phyloP scores from a whole-genome alignment of 2,113 vertebrate genomes.

The Mus spicilegus region DNA sequence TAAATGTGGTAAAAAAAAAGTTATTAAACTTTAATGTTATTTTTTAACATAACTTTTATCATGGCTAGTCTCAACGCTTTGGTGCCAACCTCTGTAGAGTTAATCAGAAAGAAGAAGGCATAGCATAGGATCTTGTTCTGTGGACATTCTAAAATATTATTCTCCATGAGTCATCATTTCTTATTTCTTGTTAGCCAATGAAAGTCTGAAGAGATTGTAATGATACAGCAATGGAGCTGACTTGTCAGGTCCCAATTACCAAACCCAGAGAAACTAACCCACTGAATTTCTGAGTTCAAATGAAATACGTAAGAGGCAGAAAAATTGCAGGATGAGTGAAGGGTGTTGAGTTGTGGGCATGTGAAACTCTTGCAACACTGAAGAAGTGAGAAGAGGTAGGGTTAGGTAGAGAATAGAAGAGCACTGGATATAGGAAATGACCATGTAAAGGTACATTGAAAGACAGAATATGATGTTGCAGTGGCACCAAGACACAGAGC shows the following conservation, averaged over 20 bases:
- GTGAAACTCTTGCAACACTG: background rate
- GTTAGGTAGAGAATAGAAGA: background rate
- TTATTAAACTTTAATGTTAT: background rate
- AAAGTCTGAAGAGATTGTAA: background rate
- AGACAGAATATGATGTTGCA: background rate
- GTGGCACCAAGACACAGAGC: background rate
- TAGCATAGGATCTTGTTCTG: background rate
- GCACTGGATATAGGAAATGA: background rate
- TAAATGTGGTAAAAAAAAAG: no score
- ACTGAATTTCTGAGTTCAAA: constrained; percentile 7
- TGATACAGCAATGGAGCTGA: background rate
- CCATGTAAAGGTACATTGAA: background rate
- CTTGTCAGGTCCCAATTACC: background rate
- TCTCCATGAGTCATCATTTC: background rate
- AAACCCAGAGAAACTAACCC: background rate
- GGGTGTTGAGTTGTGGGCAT: background rate
- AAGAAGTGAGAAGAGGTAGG: background rate
- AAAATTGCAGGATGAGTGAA: background rate
- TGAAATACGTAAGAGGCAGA: background rate
- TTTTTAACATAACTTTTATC: background rate
- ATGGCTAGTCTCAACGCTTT: background rate
- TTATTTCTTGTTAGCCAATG: constrained; percentile 34
- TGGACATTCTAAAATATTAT: constrained; percentile 18
- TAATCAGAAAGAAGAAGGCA: background rate
- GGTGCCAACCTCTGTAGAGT: background rate